Evolutionary conservation across 2,797 vertebrate genomes (phyloP).

Genomic region (Sebastes ruberrimus): DNA sequence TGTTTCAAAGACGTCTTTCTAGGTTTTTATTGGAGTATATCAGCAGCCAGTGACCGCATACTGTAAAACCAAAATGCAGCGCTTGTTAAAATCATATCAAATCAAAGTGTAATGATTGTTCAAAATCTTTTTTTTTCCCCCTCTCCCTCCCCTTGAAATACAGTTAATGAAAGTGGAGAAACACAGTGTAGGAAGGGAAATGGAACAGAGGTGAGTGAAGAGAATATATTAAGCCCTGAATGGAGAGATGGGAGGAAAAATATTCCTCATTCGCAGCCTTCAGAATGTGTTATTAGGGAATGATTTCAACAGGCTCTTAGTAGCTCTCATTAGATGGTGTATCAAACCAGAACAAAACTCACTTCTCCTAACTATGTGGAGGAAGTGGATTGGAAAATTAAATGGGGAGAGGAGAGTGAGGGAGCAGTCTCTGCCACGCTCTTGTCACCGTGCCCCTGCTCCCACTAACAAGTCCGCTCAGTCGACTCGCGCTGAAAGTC

Average conservation of each 20-base stretch:
- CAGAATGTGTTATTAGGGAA: constrained; percentile 86
- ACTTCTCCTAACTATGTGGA: constrained; percentile 87
- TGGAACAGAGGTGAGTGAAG: constrained; percentile 66
- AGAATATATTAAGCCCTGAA: constrained; percentile 78
- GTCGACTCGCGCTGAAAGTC: constrained; percentile 77
- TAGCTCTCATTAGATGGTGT: constrained; percentile 89
- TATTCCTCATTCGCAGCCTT: constrained; percentile 79
- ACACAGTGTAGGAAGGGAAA: constrained; percentile 55
- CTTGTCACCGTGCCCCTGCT: constrained; percentile 78
- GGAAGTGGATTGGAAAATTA: constrained; percentile 90
- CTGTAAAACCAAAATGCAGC: constrained; percentile 31
- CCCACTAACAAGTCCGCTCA: constrained; percentile 82
- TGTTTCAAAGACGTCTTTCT: constrained; percentile 12
- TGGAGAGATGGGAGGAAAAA: constrained; percentile 74
- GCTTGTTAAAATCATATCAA: constrained; percentile 57
- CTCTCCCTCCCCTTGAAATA: constrained; percentile 6
- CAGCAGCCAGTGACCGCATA: constrained; percentile 12
- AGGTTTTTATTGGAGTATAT: not conserved
- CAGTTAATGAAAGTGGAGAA: constrained; percentile 70
- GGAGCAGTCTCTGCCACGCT: constrained; percentile 80
- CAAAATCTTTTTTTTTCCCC: not conserved
- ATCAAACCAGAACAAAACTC: constrained; percentile 91
- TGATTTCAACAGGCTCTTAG: constrained; percentile 89
- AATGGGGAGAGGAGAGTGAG: constrained; percentile 84
- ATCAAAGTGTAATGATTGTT: constrained; percentile 59